These are phyloP conservation scores for Plusia festucae DNA, from an alignment of 2,888 invertebrate species.

Conservation along the genomic window DNA sequence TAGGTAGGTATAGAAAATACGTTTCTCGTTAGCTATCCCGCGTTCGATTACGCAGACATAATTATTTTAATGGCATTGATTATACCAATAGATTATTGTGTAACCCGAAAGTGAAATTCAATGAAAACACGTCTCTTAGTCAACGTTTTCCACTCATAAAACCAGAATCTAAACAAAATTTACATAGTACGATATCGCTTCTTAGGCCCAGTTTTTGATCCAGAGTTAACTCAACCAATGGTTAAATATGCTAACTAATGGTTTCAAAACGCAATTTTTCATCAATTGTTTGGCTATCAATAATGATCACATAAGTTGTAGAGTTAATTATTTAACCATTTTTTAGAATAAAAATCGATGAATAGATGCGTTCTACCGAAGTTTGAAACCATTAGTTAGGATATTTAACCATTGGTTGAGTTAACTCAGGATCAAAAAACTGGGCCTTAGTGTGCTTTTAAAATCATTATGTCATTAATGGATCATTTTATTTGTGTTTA, in stretches of 20 bases:
- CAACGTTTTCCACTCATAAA: constrained; percentile 41
- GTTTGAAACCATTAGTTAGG: no score
- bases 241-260: no score
- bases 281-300: no score
- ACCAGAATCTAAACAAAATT: constrained; percentile 36
- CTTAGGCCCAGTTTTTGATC: no score
- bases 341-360: no score
- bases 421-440: no score
- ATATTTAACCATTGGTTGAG: no score
- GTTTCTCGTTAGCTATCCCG: constrained; percentile 14
- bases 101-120: constrained; percentile 54
- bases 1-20: constrained; percentile 3
- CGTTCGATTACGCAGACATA: constrained; percentile 17
- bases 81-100: constrained; percentile 42
- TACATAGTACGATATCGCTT: constrained; percentile 37
- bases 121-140: constrained; percentile 41
- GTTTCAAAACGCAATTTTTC: no score
- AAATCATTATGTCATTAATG: constrained; percentile 24
- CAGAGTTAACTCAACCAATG: no score
- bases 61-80: constrained; percentile 42
- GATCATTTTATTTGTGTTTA: not conserved
- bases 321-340: no score
- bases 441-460: constrained; percentile 34
- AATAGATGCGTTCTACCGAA: no score
- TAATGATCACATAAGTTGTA: no score